phyloP scores from a whole-genome alignment of 2,888 invertebrate genomes.

The Anaspis maculata region DNA sequence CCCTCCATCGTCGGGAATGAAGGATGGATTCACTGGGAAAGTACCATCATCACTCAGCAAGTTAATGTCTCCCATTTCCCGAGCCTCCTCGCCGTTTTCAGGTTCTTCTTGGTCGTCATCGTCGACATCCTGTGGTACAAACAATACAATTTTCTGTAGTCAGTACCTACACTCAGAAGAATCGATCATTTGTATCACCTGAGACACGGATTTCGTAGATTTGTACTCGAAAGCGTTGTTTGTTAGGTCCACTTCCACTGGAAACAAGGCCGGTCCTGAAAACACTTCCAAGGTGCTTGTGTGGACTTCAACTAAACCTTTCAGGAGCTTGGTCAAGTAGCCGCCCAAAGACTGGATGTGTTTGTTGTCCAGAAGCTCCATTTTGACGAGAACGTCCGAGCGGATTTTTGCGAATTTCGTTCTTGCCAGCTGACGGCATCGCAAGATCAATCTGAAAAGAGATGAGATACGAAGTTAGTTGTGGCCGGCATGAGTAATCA shows the following conservation, averaged over 20 bases:
- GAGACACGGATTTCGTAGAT: constrained; percentile 47
- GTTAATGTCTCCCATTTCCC: constrained; percentile 19
- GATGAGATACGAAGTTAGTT: too few relatives aligned
- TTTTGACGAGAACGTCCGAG: constrained; percentile 90
- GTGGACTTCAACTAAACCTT: constrained; percentile 60
- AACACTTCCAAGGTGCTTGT: constrained; percentile 66
- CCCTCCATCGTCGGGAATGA: constrained; percentile 2
- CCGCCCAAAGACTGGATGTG: constrained; percentile 93
- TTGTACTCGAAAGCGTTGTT: constrained; percentile 89
- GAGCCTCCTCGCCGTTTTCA: constrained; percentile 39
- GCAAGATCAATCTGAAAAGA: constrained; percentile 69
- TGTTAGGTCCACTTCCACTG: constrained; percentile 91
- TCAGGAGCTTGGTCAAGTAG: constrained; percentile 74
- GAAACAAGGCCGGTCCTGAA: constrained; percentile 74
- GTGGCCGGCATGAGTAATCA: too few relatives aligned
- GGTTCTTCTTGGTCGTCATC: constrained; percentile 49
- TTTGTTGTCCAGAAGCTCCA: constrained; percentile 95
- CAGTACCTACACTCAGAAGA: too few relatives aligned
- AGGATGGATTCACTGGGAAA: constrained; percentile 7
- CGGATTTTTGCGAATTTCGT: constrained; percentile 72
- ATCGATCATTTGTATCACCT: constrained; percentile 22
- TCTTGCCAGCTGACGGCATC: constrained; percentile 93
- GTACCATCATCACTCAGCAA: constrained; percentile 12
- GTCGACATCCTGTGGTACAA: constrained; percentile 39
- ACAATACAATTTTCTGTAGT: neutral